Percentiles rank a stretch among this genome's conserved stretches.
phyloP scores from a whole-genome alignment of 2,888 invertebrate species.

The Chrysotoxum bicinctum region DNA sequence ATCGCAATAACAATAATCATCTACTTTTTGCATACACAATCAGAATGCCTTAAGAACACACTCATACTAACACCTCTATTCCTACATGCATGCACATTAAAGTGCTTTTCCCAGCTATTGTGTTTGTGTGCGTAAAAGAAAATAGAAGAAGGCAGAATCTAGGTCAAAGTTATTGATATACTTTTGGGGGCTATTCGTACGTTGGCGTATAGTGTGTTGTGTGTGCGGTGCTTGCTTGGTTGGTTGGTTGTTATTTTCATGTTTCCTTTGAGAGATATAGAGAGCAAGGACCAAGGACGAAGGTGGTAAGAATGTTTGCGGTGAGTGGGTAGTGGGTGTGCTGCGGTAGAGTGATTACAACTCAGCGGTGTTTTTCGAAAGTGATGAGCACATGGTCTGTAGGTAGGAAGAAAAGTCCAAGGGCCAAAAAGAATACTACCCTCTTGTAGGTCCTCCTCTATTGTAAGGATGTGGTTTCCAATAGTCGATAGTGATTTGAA shows the following conservation, averaged over 20 bases:
- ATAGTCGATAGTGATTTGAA: conserved; percentile 58
- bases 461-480: background rate
- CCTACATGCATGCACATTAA: background rate
- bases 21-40: conserved; percentile 54
- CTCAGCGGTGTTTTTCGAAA: conserved; percentile 40
- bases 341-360: conserved; percentile 55
- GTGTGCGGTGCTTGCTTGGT: conserved; percentile 22
- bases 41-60: conserved; percentile 5
- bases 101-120: background rate
- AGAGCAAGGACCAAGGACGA: conserved; percentile 37
- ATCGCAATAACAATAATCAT: conserved; percentile 64
- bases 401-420: background rate
- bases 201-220: conserved; percentile 6
- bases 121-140: conserved; percentile 23
- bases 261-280: conserved; percentile 46
- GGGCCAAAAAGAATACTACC: background rate
- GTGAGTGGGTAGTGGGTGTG: conserved; percentile 22
- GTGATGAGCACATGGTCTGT: conserved; percentile 59
- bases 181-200: conserved; percentile 40
- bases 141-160: conserved; percentile 28
- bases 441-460: background rate
- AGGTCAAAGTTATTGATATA: conserved; percentile 71
- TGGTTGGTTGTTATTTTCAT: conserved; percentile 65
- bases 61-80: background rate
- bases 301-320: background rate